Base-by-base conservation (phyloP, 2,888 invertebrate genomes). In the Trachelus stipa region DNA sequence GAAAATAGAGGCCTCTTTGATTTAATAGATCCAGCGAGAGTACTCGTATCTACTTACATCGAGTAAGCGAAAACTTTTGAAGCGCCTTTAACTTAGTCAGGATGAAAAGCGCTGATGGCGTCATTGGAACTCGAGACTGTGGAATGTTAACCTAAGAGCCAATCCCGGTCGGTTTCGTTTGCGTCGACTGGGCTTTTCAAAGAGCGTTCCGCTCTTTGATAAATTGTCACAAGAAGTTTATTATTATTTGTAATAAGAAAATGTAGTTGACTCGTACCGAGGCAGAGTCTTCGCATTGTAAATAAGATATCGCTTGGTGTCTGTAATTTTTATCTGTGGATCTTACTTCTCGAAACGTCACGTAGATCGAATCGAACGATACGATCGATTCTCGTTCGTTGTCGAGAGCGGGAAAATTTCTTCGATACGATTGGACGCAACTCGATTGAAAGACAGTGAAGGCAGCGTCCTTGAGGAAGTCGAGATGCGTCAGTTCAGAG, bases 341-440 rank as follows among this genome's bases (percentile, higher is more conserved):
- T 56, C 56, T 15, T 40, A 23, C 40, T 30, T 33, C 71, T 71
- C 71, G 71, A 71, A 34, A 34, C 71, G 71, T 31, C 71, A 31
- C 71, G 31, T 9, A 56, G 56, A 56, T 56, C 56, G 23, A 56
- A 56, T 56, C 56, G 23, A 56, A 2, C 23, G 23, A 56, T 56
- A 6, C 56, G 23, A 56, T 71, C 71, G 71, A 33, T 71, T 71
- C 31, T 31, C 15, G 71, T 15, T 71, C 71, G 71, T 33, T 11
- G 31, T n/a, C 31, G 31, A 31, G 71, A 31, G 71, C 71, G 12
- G 15, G 71, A 31, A 15, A 71, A 33, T 81, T 83, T 78, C 78
- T 81, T 82, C 73, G 81, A 81, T 77, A 81, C 82, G 82, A 83
- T 84, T 81, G 79, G 84, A 85, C 85, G 81, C 81, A 79, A 83